These are phyloP conservation scores for Ligdia adustata DNA, from an alignment of 2,888 invertebrate genomes.

Conservation along the genomic window DNA sequence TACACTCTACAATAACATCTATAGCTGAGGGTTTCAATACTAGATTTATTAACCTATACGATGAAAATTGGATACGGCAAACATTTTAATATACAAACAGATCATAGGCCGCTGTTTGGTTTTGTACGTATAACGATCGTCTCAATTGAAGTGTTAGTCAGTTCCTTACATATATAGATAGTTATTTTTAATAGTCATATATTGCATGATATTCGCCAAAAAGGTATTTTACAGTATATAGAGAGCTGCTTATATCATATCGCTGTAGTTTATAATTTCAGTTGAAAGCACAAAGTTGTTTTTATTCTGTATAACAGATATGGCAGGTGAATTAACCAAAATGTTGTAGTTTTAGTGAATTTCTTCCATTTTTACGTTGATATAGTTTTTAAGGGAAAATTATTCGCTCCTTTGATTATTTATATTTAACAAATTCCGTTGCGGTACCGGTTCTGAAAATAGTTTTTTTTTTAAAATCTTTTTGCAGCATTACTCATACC, in stretches of 20 bases:
- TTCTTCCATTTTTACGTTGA: slow-evolving; percentile 68
- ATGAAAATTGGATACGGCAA: no score
- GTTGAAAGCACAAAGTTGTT: slow-evolving; percentile 57
- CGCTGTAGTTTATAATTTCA: slow-evolving; percentile 27
- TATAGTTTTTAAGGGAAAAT: slow-evolving; percentile 59
- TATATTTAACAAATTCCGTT: slow-evolving; percentile 28
- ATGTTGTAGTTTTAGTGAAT: slow-evolving; percentile 50
- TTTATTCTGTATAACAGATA: slow-evolving; percentile 37
- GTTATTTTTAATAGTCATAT: slow-evolving; percentile 37
- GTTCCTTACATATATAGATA: slow-evolving; percentile 43
- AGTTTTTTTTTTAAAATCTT: no score
- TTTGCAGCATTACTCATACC: no score
- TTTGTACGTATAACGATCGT: no score
- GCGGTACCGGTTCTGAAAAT: slow-evolving; percentile 35
- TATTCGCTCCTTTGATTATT: slow-evolving; percentile 44
- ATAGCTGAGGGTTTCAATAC: no score
- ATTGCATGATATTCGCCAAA: slow-evolving; percentile 37
- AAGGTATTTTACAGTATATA: slow-evolving; percentile 27
- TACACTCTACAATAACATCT: no score
- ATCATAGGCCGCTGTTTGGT: no score
- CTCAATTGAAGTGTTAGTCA: slow-evolving; percentile 41
- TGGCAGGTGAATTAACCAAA: slow-evolving; percentile 57
- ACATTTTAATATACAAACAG: no score
- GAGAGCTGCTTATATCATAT: slow-evolving; percentile 15
- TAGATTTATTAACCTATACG: no score